Base-by-base conservation (phyloP, 1,140 invertebrate genomes). In the Drosophila sulfurigaster region DNA sequence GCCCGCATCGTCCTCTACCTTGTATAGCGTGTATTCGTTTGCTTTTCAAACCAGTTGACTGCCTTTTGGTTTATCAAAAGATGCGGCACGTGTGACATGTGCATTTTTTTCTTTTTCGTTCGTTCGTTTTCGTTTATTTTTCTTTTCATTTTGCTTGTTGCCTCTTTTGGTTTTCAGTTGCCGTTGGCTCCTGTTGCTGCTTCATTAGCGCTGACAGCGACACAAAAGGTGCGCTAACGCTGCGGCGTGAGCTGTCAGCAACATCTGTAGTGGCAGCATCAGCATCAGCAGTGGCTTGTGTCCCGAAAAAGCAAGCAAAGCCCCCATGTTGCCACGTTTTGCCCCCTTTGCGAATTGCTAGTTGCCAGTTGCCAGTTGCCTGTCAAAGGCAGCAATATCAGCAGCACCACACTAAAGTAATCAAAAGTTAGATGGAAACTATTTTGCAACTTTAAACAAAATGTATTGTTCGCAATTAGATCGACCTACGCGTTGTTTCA, bases 161-260 rank as follows among this genome's bases (percentile, higher is more conserved):
- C 28, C 16, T 38, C 45, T 49, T 46, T 52, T 28, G 68, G 46
- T 62, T n/a, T 25, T 25, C 20, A 25, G 48, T 65, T 49, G 30
- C 8, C 72, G 67, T 45, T 46, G 49, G 15, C 64, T 25, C 43
- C 6, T 65, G 43, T 48, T 56, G 72, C 65, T 81, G 82, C 69
- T 88, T 87, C 83, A 83, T 87, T 87, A 88, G 77, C 66, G 69
- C 60, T 87, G 77, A 88, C 83, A 88, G 68, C 65, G 25, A 49
- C 69, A 79, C 79, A 88, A 82, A 25, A 83, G 80, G 63, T 77
- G 81, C 59, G 51, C 46, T 62, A 51, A 41, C 30, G 49, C 16
- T 65, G 52, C 54, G 51, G 56, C 56, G 64, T 64, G 52, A 48
- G 75, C 75, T 82, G 81, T 74, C 74, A 74, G 15, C 72, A 51